Percentiles rank a stretch among this genome's conserved stretches.
These are phyloP conservation scores for Cariama cristata DNA, from an alignment of 2,113 vertebrate species.

Conservation along the genomic window DNA sequence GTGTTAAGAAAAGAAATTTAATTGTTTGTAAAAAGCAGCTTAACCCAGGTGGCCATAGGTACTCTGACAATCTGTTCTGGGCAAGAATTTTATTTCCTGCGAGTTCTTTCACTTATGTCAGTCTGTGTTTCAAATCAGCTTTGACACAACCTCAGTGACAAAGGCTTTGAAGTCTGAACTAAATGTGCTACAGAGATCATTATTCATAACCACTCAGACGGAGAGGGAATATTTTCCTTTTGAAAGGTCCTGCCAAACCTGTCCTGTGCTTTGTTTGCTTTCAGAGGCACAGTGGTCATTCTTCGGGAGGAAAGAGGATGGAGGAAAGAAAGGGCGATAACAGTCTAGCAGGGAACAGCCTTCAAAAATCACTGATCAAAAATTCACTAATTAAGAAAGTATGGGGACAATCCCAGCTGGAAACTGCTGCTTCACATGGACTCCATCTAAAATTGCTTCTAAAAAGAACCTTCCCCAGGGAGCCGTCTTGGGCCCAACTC, in stretches of 20 bases:
- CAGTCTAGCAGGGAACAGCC: neutral
- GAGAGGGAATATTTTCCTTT: constrained; percentile 57
- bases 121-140: constrained; percentile 45
- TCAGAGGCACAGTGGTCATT: constrained; percentile 33
- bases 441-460: too few relatives aligned
- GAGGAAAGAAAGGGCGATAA: constrained; percentile 8
- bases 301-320: neutral
- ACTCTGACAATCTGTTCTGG: constrained; percentile 15
- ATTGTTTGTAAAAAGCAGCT: neutral
- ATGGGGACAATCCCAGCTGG: neutral
- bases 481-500: neutral
- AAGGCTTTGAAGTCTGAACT: constrained; percentile 53
- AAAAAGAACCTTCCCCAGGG: neutral
- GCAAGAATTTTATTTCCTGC: neutral
- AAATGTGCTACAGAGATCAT: constrained; percentile 37
- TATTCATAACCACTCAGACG: constrained; percentile 41
- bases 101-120: constrained; percentile 13
- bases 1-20: neutral
- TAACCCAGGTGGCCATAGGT: neutral
- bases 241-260: constrained; percentile 63
- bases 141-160: constrained; percentile 39
- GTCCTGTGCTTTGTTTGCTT: constrained; percentile 58
- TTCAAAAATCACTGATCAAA: neutral
- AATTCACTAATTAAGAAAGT: neutral
- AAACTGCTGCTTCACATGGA: neutral